A percentile compares a stretch with the other conserved stretches of the same genome.
These are phyloP conservation scores for Myotis daubentonii DNA, from an alignment of 2,797 vertebrate species.

Conservation along the genomic window DNA sequence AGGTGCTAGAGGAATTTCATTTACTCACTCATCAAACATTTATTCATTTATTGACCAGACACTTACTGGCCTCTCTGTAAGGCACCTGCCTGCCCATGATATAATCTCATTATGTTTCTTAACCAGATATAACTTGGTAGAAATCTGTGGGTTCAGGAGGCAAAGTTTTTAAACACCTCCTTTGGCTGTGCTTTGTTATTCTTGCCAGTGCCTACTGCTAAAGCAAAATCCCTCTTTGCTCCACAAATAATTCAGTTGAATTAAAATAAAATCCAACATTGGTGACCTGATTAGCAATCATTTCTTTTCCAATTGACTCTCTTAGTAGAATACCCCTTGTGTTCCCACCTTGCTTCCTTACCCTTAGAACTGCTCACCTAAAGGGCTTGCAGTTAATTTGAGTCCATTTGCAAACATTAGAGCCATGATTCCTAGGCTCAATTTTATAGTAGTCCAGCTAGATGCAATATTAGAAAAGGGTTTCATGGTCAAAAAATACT, in stretches of 20 bases:
- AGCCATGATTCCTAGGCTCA: neutral
- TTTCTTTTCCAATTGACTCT: neutral
- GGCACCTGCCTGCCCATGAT: neutral
- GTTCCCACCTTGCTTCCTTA: neutral
- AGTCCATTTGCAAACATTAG: constrained; percentile 13
- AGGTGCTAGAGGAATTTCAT: neutral
- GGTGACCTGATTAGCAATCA: neutral
- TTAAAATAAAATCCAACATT: constrained; percentile 29
- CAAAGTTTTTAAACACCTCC: neutral
- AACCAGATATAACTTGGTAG: neutral
- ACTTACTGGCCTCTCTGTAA: neutral
- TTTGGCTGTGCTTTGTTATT: neutral
- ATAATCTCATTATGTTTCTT: constrained; percentile 4
- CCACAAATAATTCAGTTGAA: neutral
- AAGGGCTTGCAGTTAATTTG: neutral
- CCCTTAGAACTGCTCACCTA: neutral
- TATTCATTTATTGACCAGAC: neutral
- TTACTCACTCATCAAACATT: neutral
- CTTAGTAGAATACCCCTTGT: neutral
- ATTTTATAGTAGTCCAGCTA: neutral
- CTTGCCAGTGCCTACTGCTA: neutral
- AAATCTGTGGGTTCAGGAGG: neutral
- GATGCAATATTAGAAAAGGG: neutral
- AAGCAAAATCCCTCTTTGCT: neutral
- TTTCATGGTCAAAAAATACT: constrained; percentile 41